Evolutionary conservation across 2,797 vertebrate species (phyloP), one percentile per base, ranked within the genome.

Genomic region (Diglossa cyanea): DNA sequence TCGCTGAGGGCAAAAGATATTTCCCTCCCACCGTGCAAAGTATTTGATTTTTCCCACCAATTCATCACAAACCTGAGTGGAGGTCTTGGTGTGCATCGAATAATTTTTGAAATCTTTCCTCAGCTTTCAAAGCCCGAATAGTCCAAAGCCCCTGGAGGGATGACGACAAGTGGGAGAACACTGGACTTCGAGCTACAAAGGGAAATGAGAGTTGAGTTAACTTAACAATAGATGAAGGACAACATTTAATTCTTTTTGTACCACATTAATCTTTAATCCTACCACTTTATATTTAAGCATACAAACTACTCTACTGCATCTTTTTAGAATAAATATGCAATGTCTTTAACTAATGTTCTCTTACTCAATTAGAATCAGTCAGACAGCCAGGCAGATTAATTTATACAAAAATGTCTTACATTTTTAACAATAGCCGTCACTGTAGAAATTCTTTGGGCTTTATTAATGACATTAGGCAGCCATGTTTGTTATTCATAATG

Each of bases 111-210:
- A 99, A 99, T 73, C 98, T 98, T 91, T 98, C 97, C 95, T 99
- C 98, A 31, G 98, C 98, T 97, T 96, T 99, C 93, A 98, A 99
- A 23, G 99, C 99, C 80, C 99, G 98, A 91, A 99, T 99, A 88
- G 98, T 99, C 98, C 98, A 99, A 94, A 99, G 98, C 48, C 99
- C 99, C 97, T 99, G 99, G 55, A 99, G 98, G 53, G 99, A 98
- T 21, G 99, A 98, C 0, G 99, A 99, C n/a, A 99, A 96, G 96
- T 99, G 99, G 97, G 99, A 99, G 95, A 99, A 99, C 10, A 99
- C 99, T 3, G 99, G 99, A 97, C 99, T 99, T 93, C 99, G 98
- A 79, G 98, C 99, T 99, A 86, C 35, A 96, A 92, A 87, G 67
- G 68, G 87, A 97, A 94, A 93, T 70, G 73, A 88, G 53, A 87